phyloP scores from a whole-genome alignment of 2,113 vertebrate genomes.

The Diphyllodes magnificus region DNA sequence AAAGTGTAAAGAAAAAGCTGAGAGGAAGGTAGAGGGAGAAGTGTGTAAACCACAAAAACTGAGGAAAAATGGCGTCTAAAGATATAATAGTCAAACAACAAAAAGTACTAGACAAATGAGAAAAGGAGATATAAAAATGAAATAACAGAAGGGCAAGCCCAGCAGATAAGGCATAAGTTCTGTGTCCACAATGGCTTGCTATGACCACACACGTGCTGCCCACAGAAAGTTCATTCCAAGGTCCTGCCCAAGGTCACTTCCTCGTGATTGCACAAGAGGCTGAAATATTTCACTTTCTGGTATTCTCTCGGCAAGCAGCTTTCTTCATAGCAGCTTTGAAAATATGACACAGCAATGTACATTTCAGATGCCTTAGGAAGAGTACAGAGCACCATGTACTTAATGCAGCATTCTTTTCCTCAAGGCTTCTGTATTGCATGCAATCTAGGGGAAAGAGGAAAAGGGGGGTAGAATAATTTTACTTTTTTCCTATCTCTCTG shows the following conservation, averaged over 20 bases:
- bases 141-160: not conserved
- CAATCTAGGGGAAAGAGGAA: not conserved
- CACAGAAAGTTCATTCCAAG: constrained; percentile 31
- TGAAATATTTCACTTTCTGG: constrained; percentile 35
- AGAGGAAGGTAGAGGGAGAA: not conserved
- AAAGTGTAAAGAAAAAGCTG: not conserved
- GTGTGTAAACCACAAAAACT: not conserved
- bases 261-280: constrained; percentile 27
- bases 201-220: not conserved
- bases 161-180: not conserved
- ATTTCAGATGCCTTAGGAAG: not conserved
- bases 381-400: not conserved
- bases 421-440: not conserved
- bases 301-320: constrained; percentile 22
- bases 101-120: not conserved
- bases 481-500: not conserved
- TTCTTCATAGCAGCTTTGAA: not conserved
- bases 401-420: not conserved
- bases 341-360: not conserved
- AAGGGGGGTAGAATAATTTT: not conserved
- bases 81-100: not conserved
- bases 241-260: constrained; percentile 9
- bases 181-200: not conserved
- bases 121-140: not conserved
- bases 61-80: not conserved